Evolutionary conservation across 2,113 vertebrate species (phyloP).

Genomic region (Dinomys branickii): DNA sequence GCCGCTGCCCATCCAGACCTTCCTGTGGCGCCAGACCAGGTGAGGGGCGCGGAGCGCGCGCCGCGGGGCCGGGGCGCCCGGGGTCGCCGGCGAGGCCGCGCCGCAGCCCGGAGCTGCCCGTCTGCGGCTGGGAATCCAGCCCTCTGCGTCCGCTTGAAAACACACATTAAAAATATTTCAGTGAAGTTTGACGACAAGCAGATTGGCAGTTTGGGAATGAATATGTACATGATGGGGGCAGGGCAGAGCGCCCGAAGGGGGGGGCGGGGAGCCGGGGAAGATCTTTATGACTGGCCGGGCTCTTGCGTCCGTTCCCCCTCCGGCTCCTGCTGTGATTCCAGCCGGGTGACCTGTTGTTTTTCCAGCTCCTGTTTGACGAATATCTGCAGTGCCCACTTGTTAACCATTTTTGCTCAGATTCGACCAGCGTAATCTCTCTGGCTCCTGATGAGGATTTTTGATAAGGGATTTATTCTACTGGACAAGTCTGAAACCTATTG

Average conservation of each 20-base stretch:
- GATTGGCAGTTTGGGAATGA: slow-evolving; percentile 59
- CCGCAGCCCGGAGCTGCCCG: slow-evolving; percentile 54
- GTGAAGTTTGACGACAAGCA: slow-evolving; percentile 75
- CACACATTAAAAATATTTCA: slow-evolving; percentile 61
- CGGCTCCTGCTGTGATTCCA: slow-evolving; percentile 63
- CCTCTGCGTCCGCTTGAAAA: slow-evolving; percentile 56
- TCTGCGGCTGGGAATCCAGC: slow-evolving; percentile 48
- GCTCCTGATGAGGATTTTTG: slow-evolving; percentile 8
- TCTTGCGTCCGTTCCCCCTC: slow-evolving; percentile 55
- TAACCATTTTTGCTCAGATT: slow-evolving; percentile 77
- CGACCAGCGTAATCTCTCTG: slow-evolving; percentile 10
- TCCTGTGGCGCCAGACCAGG: slow-evolving; percentile 99
- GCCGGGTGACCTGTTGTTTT: slow-evolving; percentile 82
- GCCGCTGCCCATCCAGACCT: slow-evolving; percentile 98
- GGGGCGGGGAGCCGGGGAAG: slow-evolving; percentile 60
- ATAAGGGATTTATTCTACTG: background rate
- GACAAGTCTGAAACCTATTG: slow-evolving; percentile 32
- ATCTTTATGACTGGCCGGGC: slow-evolving; percentile 37
- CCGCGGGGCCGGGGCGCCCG: slow-evolving; percentile 57
- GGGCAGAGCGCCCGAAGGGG: slow-evolving; percentile 47
- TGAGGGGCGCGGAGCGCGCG: slow-evolving; percentile 83
- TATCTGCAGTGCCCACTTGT: slow-evolving; percentile 79
- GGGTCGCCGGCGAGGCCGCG: slow-evolving; percentile 59
- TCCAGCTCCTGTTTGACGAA: slow-evolving; percentile 65
- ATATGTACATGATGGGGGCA: slow-evolving; percentile 43